phyloP scores from a whole-genome alignment of 2,888 invertebrate species.

The Hirudinaria manillensis region DNA sequence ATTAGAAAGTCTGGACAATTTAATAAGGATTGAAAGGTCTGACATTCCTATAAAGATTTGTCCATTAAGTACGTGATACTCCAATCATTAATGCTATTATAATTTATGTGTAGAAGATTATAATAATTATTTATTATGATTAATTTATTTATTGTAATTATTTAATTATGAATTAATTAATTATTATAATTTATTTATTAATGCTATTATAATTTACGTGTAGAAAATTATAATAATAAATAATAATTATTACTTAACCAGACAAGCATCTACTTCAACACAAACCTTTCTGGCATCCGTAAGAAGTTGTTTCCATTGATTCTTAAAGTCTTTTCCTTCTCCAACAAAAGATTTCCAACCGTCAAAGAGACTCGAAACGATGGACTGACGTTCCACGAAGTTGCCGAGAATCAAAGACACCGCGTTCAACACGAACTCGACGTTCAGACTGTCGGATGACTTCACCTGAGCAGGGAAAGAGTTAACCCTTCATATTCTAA shows the following conservation, averaged over 20 bases:
- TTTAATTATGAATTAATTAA: too few species aligned
- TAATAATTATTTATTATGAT: too few species aligned
- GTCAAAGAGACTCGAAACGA: slow-evolving; percentile 65
- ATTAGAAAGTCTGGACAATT: not conserved
- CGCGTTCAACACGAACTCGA: slow-evolving; percentile 26
- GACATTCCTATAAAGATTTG: not conserved
- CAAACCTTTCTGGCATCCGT: slow-evolving; percentile 65
- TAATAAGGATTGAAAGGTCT: not conserved
- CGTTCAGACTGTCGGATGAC: slow-evolving; percentile 12
- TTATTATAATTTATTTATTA: too few species aligned
- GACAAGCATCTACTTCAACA: not conserved
- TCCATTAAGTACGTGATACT: too few species aligned
- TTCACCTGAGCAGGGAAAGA: slow-evolving; percentile 13
- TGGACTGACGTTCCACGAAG: slow-evolving; percentile 47
- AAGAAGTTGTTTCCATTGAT: slow-evolving; percentile 58
- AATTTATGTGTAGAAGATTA: too few species aligned
- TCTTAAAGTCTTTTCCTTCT: slow-evolving; percentile 56
- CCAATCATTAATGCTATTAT: too few species aligned
- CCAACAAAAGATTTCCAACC: slow-evolving; percentile 66
- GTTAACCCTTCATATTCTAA: too few species aligned
- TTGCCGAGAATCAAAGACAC: slow-evolving; percentile 42
- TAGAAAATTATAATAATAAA: too few species aligned
- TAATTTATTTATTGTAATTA: too few species aligned
- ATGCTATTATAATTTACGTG: too few species aligned
- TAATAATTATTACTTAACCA: too few species aligned